Base-by-base conservation (phyloP, 2,113 vertebrate species). In the Anolis carolinensis region DNA sequence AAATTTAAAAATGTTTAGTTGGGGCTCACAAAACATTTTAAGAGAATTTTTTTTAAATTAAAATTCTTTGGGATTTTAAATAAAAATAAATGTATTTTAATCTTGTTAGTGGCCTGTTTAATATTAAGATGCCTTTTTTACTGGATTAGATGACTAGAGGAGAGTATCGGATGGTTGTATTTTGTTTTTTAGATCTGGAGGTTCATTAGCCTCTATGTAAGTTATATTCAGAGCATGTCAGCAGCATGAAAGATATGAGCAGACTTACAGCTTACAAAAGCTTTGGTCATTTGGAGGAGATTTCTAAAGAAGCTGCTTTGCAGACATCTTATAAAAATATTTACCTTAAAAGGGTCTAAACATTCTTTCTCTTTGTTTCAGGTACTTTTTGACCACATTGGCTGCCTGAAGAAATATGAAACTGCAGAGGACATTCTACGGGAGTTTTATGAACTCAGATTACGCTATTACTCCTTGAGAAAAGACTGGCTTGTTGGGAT, bases 351-450 rank as follows among this genome's bases (percentile, higher is more conserved):
- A 76, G 4, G 20, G 30, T 48, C 68, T 44, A 4, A 6, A 62
- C 55, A 18, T 65, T 65, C 4, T 36, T 90, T 87, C 81, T 82
- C 88, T 85, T 73, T 32, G 89, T 50, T 74, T 8, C 25, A 99
- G 99, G 99, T 99, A 83, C 96, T 99, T 87, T 99, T 99, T 90
- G 98, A 99, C 94, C 98, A 99, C 0, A 97, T 97, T 0, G 98
- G 98, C 82, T 98, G 98, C 88, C 95, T 99, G 90, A 99, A 97
- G 95, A 99, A 99, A 95, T 99, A 98, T 0, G 97, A 99, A 63
- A 97, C 96, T 0, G 96, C 96, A 70, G 92, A 97, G 93, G 98
- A 98, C 76, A 97, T 99, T 86, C 93, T 99, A 21, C 97, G 95
- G 83, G 98, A 98, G 89, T 99, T 99, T 97, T 99, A 96, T 91